Conservation (phyloP, 2,888 invertebrate species). For the Zaprionus lineosus region DNA sequence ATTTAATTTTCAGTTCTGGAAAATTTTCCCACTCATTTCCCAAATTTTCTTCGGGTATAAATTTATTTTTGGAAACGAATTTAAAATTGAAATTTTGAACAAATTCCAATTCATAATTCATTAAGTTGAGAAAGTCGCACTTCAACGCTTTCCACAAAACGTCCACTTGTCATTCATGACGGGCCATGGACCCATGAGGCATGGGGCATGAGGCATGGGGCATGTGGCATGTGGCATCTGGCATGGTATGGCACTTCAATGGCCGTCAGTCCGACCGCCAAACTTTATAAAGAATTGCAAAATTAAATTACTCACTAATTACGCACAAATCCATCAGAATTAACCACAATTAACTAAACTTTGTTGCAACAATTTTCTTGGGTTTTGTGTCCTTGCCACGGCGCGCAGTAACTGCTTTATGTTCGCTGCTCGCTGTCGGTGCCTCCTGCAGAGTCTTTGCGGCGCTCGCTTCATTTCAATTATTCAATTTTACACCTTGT, state of each 20-base stretch:
- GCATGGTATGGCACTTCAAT: not conserved
- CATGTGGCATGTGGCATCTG: too few species aligned
- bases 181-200: too few species aligned
- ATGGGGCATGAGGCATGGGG: too few species aligned
- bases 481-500: slow-evolving; percentile 81
- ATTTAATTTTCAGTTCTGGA: too few species aligned
- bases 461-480: slow-evolving; percentile 72
- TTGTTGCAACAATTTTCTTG: slow-evolving; percentile 59
- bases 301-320: slow-evolving; percentile 78
- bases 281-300: slow-evolving; percentile 45
- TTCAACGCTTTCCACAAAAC: slow-evolving; percentile 8
- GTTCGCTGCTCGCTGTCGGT: slow-evolving; percentile 2
- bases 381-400: slow-evolving; percentile 37
- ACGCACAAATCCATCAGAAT: slow-evolving; percentile 80
- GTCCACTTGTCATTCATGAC: slow-evolving; percentile 21
- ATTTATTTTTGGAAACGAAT: not conserved
- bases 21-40: not conserved
- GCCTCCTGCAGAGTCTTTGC: slow-evolving; percentile 22
- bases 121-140: slow-evolving; percentile 1
- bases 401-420: too few species aligned
- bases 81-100: not conserved
- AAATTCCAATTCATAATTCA: slow-evolving; percentile 18
- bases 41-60: too few species aligned
- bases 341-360: slow-evolving; percentile 79
- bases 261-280: not conserved